Percentiles rank a stretch among this genome's conserved stretches.
Evolutionary conservation across 2,888 invertebrate genomes (phyloP).

Genomic region (Candidula unifasciata): DNA sequence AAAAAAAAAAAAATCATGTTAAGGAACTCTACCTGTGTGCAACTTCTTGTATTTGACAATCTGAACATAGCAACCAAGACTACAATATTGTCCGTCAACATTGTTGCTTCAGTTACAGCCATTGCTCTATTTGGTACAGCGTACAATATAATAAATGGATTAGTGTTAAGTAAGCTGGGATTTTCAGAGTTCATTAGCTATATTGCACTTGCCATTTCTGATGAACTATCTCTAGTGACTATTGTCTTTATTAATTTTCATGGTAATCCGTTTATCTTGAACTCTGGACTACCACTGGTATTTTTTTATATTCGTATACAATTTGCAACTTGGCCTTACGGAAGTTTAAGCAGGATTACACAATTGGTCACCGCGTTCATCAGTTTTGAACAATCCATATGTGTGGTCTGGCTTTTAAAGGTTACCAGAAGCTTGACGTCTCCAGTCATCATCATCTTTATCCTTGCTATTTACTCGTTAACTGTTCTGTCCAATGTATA

Average conservation of each 20-base stretch:
- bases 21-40: too few relatives aligned
- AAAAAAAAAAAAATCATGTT: too few relatives aligned
- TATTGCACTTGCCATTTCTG: not conserved
- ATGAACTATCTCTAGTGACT: not conserved
- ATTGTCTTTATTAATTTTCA: not conserved
- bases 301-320: not conserved
- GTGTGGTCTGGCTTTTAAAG: not conserved
- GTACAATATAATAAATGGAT: not conserved
- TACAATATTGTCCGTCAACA: too few relatives aligned
- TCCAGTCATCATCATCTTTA: not conserved
- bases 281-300: not conserved
- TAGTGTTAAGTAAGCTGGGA: not conserved
- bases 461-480: not conserved
- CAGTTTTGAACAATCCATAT: not conserved
- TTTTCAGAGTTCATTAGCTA: not conserved
- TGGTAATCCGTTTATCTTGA: not conserved
- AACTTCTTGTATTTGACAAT: too few relatives aligned
- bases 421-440: not conserved
- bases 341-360: not conserved
- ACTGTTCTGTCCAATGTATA: not conserved
- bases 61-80: too few relatives aligned
- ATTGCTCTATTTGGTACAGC: not conserved
- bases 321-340: not conserved
- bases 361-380: not conserved
- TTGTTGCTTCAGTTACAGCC: not conserved